phyloP scores from a whole-genome alignment of 2,888 invertebrate species.

The Zhengitettix transpicula region DNA sequence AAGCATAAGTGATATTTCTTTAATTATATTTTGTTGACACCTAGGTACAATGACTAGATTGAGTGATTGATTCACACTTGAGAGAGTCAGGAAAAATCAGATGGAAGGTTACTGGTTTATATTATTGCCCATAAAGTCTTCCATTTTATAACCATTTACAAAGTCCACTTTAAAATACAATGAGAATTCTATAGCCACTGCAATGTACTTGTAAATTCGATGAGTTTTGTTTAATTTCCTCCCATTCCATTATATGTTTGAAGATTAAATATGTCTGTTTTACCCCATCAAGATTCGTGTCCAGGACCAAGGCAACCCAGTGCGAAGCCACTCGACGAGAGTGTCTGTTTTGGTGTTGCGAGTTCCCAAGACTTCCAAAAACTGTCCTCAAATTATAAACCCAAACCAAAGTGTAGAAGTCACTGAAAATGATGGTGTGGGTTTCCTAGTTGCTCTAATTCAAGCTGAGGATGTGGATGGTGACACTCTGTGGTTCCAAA shows the following conservation, averaged over 20 bases:
- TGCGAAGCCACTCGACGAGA: slow-evolving; percentile 56
- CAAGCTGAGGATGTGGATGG: slow-evolving; percentile 75
- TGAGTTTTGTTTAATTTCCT: too few species aligned
- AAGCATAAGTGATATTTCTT: too few species aligned
- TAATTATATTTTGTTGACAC: too few species aligned
- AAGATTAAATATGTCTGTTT: too few species aligned
- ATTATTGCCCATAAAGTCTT: too few species aligned
- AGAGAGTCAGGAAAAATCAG: too few species aligned
- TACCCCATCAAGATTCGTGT: slow-evolving; percentile 46
- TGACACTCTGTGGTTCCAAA: slow-evolving; percentile 80
- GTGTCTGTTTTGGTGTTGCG: slow-evolving; percentile 51
- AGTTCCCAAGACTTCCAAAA: slow-evolving; percentile 37
- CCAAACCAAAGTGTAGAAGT: slow-evolving; percentile 51
- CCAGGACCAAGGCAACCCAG: slow-evolving; percentile 60
- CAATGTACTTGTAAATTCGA: background rate
- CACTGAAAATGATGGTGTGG: slow-evolving; percentile 74
- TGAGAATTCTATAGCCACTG: background rate
- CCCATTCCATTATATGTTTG: too few species aligned
- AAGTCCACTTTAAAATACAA: too few species aligned
- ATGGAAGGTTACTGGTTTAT: too few species aligned
- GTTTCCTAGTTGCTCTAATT: slow-evolving; percentile 70
- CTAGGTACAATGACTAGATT: too few species aligned
- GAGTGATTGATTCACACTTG: too few species aligned
- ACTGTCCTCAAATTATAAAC: slow-evolving; percentile 43
- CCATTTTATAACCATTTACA: too few species aligned